These are phyloP conservation scores for Pithys albifrons DNA, from an alignment of 2,113 vertebrate genomes.

Conservation along the genomic window DNA sequence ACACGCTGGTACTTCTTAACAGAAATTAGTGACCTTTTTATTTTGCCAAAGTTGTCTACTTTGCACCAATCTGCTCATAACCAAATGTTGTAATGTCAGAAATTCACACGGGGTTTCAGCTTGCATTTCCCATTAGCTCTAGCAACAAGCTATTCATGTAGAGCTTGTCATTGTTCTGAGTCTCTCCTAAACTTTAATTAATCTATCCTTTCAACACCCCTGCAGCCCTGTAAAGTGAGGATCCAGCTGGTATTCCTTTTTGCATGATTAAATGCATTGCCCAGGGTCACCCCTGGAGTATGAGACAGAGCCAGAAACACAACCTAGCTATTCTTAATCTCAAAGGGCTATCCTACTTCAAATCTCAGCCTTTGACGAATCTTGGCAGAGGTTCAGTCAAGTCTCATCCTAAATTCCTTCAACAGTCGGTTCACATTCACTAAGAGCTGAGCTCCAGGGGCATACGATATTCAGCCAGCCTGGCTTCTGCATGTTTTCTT, in stretches of 20 bases:
- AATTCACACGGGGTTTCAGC: neutral
- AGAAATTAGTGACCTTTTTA: neutral
- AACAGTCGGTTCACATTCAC: slow-evolving; percentile 28
- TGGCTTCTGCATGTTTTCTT: slow-evolving; percentile 40
- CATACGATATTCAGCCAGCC: slow-evolving; percentile 21
- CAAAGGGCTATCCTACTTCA: slow-evolving; percentile 47
- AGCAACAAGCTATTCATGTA: slow-evolving; percentile 27
- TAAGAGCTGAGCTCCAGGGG: slow-evolving; percentile 52
- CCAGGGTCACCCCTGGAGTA: slow-evolving; percentile 36
- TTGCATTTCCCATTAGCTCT: slow-evolving; percentile 11
- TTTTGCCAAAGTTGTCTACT: neutral
- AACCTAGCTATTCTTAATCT: slow-evolving; percentile 13
- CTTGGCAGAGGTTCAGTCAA: slow-evolving; percentile 61
- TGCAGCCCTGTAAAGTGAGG: slow-evolving; percentile 26
- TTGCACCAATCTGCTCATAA: neutral
- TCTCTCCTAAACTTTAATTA: slow-evolving; percentile 57
- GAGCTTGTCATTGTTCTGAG: slow-evolving; percentile 21
- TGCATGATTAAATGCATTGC: slow-evolving; percentile 57
- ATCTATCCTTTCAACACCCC: slow-evolving; percentile 49
- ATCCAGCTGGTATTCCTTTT: slow-evolving; percentile 52
- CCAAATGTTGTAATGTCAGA: neutral
- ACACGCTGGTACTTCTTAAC: neutral
- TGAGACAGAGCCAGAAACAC: slow-evolving; percentile 40
- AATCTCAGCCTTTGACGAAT: slow-evolving; percentile 39
- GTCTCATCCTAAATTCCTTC: slow-evolving; percentile 51